Evolutionary conservation across 2,113 vertebrate species (phyloP), one percentile per base, ranked within the genome.

Genomic region (Oncorhynchus gorbuscha): DNA sequence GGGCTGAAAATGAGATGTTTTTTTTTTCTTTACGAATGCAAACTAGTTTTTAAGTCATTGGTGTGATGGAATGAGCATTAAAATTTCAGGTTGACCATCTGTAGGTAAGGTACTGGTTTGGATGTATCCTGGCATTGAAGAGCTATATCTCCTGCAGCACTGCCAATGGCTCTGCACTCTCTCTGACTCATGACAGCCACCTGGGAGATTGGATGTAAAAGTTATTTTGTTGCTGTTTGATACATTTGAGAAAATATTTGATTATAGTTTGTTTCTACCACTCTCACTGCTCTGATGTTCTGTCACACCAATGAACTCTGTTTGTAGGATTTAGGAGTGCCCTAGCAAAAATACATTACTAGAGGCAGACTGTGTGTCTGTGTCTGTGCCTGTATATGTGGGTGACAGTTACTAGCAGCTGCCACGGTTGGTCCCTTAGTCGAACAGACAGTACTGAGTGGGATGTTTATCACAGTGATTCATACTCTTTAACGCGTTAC

Each of bases 401-500:
- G 2, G 9, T 45, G 39, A 45, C 39, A 18, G 51, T 18, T 51
- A 62, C 28, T 81, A 82, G 73, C 30, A 77, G 70, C 64, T 79
- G 75, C 73, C 65, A 59, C 28, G 49, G 30, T n/a, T 8, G 48
- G 18, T 22, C 48, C 51, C 16, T 18, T 16, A 55, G 51, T 16
- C 51, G 3, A 55, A 55, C 51, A 32, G 55, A 72, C 49, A 73
- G 71, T 14, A 55, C 51, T 61, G 71, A 18, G 66, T 61, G 61
- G 32, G 73, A 61, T 16, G 39, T 78, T 66, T 79, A 73, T 39
- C 35, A 13, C 71, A 30, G 55, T 86, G 86, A 92, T 81, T 89
- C 85, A 86, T 82, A 80, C 61, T 55, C 80, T 83, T 91, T 83
- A 87, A 83, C 86, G 86, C 85, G 81, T 84, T 87, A 83, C 73